phyloP scores from a whole-genome alignment of 2,888 invertebrate species.

The Catocala fraxini region DNA sequence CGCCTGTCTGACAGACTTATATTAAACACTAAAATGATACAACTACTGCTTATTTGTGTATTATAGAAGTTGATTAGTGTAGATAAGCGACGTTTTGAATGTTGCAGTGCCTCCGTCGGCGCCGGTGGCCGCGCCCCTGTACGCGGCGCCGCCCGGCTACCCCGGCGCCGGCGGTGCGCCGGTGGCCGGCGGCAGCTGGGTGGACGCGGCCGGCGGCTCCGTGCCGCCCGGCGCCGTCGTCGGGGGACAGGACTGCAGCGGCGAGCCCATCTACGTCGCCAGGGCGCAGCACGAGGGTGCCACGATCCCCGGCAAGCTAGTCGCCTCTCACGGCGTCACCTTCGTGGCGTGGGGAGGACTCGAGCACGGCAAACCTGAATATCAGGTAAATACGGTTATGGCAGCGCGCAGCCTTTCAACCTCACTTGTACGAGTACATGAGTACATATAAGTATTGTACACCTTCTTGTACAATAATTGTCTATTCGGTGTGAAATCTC shows the following conservation, averaged over 20 bases:
- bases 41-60: neutral
- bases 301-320: slow-evolving; percentile 93
- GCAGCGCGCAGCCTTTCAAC: too few species aligned
- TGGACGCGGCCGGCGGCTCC: slow-evolving; percentile 88
- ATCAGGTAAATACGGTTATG: slow-evolving; percentile 87
- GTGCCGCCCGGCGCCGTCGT: slow-evolving; percentile 91
- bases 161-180: slow-evolving; percentile 48
- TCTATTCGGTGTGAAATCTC: too few species aligned
- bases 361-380: slow-evolving; percentile 92
- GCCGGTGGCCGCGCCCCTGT: slow-evolving; percentile 72
- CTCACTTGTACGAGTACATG: too few species aligned
- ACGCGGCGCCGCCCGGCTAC: slow-evolving; percentile 72
- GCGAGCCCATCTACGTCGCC: slow-evolving; percentile 90
- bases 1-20: too few species aligned
- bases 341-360: slow-evolving; percentile 94
- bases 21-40: neutral
- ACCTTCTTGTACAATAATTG: too few species aligned
- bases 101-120: slow-evolving; percentile 68
- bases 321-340: slow-evolving; percentile 92
- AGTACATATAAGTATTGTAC: too few species aligned
- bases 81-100: neutral
- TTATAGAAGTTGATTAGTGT: too few species aligned
- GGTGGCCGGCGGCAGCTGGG: slow-evolving; percentile 81
- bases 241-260: slow-evolving; percentile 88
- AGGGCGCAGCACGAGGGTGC: slow-evolving; percentile 93